phyloP scores from a whole-genome alignment of 2,797 vertebrate species.

The Argya squamiceps region DNA sequence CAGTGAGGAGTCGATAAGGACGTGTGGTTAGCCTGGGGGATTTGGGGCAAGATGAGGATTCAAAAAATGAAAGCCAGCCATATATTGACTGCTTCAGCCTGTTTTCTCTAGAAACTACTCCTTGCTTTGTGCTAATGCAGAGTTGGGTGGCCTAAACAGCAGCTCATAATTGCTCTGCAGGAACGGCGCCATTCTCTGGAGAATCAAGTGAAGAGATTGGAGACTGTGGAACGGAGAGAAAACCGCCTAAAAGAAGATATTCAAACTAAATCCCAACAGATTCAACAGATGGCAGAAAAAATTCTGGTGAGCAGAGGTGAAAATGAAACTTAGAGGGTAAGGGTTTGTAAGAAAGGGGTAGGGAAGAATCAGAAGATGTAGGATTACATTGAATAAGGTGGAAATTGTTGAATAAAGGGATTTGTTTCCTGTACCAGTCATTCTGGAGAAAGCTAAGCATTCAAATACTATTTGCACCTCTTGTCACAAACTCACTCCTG shows the following conservation, averaged over 20 bases:
- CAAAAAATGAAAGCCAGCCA: background rate
- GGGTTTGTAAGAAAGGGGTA: slow-evolving; percentile 33
- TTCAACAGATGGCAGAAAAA: slow-evolving; percentile 99
- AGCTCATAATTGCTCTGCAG: slow-evolving; percentile 72
- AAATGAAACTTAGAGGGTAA: slow-evolving; percentile 61
- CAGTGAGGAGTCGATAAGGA: background rate
- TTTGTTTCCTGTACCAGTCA: background rate
- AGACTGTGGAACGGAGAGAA: slow-evolving; percentile 96
- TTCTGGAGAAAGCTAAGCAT: background rate
- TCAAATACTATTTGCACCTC: background rate
- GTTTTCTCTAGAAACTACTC: background rate
- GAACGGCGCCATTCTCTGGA: slow-evolving; percentile 96
- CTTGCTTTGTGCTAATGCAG: background rate
- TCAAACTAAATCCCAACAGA: slow-evolving; percentile 96
- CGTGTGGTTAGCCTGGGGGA: background rate
- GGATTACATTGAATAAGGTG: background rate
- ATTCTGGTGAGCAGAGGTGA: slow-evolving; percentile 88
- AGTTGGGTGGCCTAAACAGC: background rate
- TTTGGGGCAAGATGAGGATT: background rate
- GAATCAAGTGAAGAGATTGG: slow-evolving; percentile 96
- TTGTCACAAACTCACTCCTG: background rate
- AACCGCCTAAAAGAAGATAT: slow-evolving; percentile 97
- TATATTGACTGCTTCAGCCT: background rate
- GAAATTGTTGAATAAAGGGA: background rate
- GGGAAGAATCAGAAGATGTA: background rate